Percentiles rank a stretch among this genome's conserved stretches.
Conservation (phyloP, 2,888 invertebrate species). For the Protophormia terraenovae region DNA sequence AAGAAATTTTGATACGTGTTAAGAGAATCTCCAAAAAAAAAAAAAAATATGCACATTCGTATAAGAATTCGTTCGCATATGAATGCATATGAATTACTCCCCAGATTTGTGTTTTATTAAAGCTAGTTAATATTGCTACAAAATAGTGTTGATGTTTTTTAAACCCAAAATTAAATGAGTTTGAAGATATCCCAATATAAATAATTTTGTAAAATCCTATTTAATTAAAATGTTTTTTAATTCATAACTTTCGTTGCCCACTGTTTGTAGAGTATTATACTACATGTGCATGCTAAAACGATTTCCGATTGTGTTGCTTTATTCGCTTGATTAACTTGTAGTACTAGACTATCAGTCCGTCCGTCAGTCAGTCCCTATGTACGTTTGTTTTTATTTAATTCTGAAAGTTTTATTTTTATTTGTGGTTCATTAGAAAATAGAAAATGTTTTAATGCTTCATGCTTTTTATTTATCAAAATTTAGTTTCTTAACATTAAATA, state of each 20-base stretch:
- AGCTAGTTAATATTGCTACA: no score
- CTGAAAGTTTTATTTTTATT: slow-evolving; percentile 44
- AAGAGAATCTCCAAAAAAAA: no score
- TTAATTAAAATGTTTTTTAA: neutral
- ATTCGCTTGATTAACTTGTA: slow-evolving; percentile 49
- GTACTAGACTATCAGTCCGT: neutral
- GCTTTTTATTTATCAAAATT: neutral
- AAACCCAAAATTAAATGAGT: no score
- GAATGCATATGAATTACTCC: no score
- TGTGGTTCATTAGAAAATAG: slow-evolving; percentile 54
- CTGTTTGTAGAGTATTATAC: neutral
- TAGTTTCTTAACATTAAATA: neutral
- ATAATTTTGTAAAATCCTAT: neutral
- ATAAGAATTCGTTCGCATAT: no score
- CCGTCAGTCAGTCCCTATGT: neutral
- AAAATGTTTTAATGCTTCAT: neutral
- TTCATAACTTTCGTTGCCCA: neutral
- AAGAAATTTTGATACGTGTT: no score
- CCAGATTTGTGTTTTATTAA: no score
- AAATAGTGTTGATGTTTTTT: no score
- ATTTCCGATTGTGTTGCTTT: slow-evolving; percentile 62
- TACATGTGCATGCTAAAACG: slow-evolving; percentile 45
- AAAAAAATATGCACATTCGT: no score
- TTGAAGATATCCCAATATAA: no score
- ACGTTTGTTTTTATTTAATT: slow-evolving; percentile 21